Evolutionary conservation across 30 jellyfish, hydroid and myxozoan genomes (phyloP), one percentile per base, ranked within the genome.

Genomic region (Hydractinia symbiolongicarpus): DNA sequence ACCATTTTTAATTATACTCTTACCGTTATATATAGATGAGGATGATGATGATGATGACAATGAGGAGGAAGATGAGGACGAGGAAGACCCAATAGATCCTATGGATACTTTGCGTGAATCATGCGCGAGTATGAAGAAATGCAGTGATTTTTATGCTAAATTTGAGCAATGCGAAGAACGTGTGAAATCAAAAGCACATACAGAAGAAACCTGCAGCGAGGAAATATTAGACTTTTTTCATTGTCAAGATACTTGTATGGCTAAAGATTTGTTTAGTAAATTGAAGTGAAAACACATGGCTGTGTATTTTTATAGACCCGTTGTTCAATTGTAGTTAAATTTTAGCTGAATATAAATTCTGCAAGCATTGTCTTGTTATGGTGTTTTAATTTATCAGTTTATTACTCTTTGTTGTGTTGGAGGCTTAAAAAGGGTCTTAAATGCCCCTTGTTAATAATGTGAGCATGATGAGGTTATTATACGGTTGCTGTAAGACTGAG

Each of bases 221-320:
- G 87, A 79, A 79, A 58, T 79, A 60, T 53, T 79, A 79, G 87
- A 79, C 87, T 79, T 61, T 79, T 79, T 79, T 52, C 83, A 79
- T n/a, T 79, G 87, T 79, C 87, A 79, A 61, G 87, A 79, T 66
- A 7, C 62, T 54, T 79, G 87, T 52, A 54, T 54, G 67, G 21
- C 83, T 8, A 79, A 79, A 66, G 85, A 44, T 66, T 53, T 79
- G 44, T 61, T 79, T 4, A 61, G 60, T 49, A 54, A 77, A 17
- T 77, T 77, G 53, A 77, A 77, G 4, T 77, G 4, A 64, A 77
- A 1, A 4, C 6, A 54, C 1, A 4, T n/a, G 19, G 40, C 52
- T 64, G 19, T 77, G 85, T 52, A 7, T 53, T 16, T 76, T 16
- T 68, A 60, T 76, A 76, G 50, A 13, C 44, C 9, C 4, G 74